These are phyloP conservation scores for Trachymyrmex cornetzi DNA, from an alignment of 1,140 invertebrate species.

Conservation along the genomic window DNA sequence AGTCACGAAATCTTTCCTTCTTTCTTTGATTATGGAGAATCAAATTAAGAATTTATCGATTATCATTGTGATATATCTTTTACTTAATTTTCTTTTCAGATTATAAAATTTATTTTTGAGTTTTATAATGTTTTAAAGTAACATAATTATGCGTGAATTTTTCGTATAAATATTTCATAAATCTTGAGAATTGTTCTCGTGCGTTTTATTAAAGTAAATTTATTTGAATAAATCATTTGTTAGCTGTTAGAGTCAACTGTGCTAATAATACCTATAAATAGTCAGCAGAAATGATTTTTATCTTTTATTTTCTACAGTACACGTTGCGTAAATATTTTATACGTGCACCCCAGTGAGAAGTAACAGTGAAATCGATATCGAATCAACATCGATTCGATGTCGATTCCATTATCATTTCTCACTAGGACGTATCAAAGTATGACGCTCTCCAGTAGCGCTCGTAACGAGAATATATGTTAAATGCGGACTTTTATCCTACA, in stretches of 20 bases:
- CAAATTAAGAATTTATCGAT: neutral
- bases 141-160: neutral
- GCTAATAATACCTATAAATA: too few relatives aligned
- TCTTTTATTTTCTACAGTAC: neutral
- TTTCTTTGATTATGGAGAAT: neutral
- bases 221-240: neutral
- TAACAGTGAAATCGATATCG: too few relatives aligned
- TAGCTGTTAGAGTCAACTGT: neutral
- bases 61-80: neutral
- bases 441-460: neutral
- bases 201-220: neutral
- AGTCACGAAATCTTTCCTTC: neutral
- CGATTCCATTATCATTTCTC: too few relatives aligned
- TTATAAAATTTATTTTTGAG: neutral
- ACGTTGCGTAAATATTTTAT: slow-evolving; percentile 48
- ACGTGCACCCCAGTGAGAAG: too few relatives aligned
- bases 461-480: slow-evolving; percentile 25
- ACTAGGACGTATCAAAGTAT: too few relatives aligned
- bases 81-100: neutral
- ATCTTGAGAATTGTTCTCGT: neutral
- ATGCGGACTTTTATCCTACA: slow-evolving; percentile 56
- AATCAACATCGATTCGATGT: too few relatives aligned
- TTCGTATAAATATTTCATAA: neutral
- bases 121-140: neutral
- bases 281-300: neutral